These are phyloP conservation scores for Platyscapa corneri DNA, from an alignment of 1,140 invertebrate species.

Conservation along the genomic window DNA sequence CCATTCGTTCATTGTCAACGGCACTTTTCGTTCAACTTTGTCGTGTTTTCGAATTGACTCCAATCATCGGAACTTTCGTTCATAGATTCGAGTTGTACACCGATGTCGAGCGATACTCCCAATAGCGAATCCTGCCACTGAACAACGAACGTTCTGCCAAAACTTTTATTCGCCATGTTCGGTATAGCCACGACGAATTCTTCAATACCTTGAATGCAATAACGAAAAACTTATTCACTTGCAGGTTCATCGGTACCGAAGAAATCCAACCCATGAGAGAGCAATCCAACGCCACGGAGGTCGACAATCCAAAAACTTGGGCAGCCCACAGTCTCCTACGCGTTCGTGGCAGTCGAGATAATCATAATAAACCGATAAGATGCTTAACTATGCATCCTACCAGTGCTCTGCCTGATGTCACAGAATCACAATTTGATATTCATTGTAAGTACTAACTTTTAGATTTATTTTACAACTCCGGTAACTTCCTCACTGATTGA, in stretches of 20 bases:
- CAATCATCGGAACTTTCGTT: background rate
- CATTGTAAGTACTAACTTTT: slow-evolving; percentile 85
- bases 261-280: slow-evolving; percentile 78
- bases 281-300: slow-evolving; percentile 88
- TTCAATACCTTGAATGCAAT: background rate
- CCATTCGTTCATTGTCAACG: background rate
- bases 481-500: background rate
- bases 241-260: slow-evolving; percentile 78
- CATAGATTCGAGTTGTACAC: background rate
- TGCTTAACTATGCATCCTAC: slow-evolving; percentile 89
- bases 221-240: background rate
- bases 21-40: background rate
- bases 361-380: slow-evolving; percentile 83
- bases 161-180: background rate
- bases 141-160: background rate
- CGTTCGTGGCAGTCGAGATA: slow-evolving; percentile 83
- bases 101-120: background rate
- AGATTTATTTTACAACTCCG: background rate
- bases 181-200: background rate
- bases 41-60: background rate
- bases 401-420: slow-evolving; percentile 80
- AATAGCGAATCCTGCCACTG: background rate
- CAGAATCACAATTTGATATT: slow-evolving; percentile 85
- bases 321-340: slow-evolving; percentile 87
- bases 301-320: slow-evolving; percentile 87